Evolutionary conservation across 2,888 invertebrate genomes (phyloP), one percentile per base, ranked within the genome.

Genomic region (Embidobia sp.): DNA sequence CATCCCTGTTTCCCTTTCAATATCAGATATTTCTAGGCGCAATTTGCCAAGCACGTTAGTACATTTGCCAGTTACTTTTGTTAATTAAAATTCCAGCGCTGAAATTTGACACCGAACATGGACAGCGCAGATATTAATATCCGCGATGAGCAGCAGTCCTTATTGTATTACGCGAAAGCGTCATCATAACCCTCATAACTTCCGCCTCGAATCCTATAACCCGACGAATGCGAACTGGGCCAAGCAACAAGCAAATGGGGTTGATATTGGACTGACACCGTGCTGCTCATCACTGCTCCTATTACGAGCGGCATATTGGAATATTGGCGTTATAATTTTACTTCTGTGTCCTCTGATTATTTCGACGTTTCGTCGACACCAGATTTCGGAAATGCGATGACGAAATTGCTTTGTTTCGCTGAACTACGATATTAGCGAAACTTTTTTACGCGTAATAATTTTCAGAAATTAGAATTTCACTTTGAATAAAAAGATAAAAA

Each of bases 131-230:
- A 13, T 53, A 46, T 66, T 55, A 67, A 67, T 67, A 48, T 55
- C 16, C 53, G 27, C 37, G 10, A 8, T 16, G 31, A 48, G 51
- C 33, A 46, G 40, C 49, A n/a, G 18, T 55, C 63, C 64, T 61
- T 49, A 49, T 59, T 51, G 31, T 31, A 22, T 40, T 63, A 67
- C 67, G 76, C 75, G 37, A 49, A 49, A 63, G 69, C 75, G 73
- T 81, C 48, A 80, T 80, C 81, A 69, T 78, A 79, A 80, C 80
- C 80, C 82, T 84, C 85, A 79, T 83, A 84, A 86, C 84, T 84
- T 84, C 80, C 79, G 76, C 66, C 70, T 77, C 70, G 61, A 67
- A 63, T 29, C 42, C 11, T 61, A 51, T 59, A 53, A 40, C 42
- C 33, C n/a, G 16, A 22, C 18, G 18, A 64, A 64, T 35, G 40